A percentile compares a stretch with the other conserved stretches of the same genome.
phyloP scores from a whole-genome alignment of 2,113 vertebrate genomes.

The human region GRCh38 chr14:65794501-65795000 shows the following conservation, averaged over 20 bases:
- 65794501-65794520: not conserved
- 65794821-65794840: not conserved
- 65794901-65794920: not conserved
- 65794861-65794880: too few species aligned
- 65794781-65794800: too few species aligned
- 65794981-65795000: not conserved
- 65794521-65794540: not conserved
- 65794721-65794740: not conserved
- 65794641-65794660: not conserved
- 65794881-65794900: not conserved
- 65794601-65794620: not conserved
- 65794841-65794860: not conserved
- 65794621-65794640: not conserved
- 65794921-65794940: not conserved
- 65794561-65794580: rapidly evolving
- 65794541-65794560: too few species aligned
- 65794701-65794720: too few species aligned
- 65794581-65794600: rapidly evolving
- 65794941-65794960: not conserved
- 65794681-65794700: not conserved
- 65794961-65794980: not conserved
- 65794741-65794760: not conserved
- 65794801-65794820: not conserved
- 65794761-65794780: too few species aligned
- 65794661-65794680: not conserved